phyloP scores from a whole-genome alignment of 2,113 vertebrate species.

The Cynocephalus volans region DNA sequence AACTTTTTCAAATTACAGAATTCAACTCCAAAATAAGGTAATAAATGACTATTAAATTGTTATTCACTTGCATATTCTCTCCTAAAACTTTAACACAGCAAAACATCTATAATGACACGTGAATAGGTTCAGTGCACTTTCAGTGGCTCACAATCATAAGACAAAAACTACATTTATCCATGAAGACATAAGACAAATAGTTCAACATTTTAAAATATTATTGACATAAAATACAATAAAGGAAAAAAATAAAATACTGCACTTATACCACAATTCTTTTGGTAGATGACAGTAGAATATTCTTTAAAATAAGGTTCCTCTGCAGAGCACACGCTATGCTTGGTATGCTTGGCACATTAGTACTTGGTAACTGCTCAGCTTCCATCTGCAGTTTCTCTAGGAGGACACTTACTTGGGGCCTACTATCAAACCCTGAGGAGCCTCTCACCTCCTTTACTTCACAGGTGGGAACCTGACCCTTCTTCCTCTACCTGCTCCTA shows the following conservation, averaged over 20 bases:
- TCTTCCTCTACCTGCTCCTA: neutral
- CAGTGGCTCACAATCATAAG: constrained; percentile 68
- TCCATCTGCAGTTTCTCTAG: neutral
- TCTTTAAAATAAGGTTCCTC: neutral
- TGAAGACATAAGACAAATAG: constrained; percentile 72
- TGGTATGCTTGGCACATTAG: constrained; percentile 56
- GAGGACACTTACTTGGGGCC: neutral
- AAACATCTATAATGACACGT: constrained; percentile 72
- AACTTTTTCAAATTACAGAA: constrained; percentile 79
- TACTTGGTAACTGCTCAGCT: neutral
- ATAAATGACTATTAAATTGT: constrained; percentile 77
- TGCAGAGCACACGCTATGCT: neutral
- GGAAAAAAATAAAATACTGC: constrained; percentile 71
- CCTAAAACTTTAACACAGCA: constrained; percentile 79
- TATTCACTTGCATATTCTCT: constrained; percentile 75
- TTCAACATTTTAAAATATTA: constrained; percentile 65
- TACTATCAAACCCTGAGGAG: neutral
- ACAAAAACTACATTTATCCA: constrained; percentile 77
- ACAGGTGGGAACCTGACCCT: neutral
- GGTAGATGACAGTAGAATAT: neutral
- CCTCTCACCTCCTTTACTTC: neutral
- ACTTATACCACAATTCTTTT: constrained; percentile 42
- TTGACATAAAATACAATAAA: constrained; percentile 62
- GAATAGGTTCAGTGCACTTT: constrained; percentile 87
- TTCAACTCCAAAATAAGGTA: constrained; percentile 78